Conservation (phyloP, 2,888 invertebrate genomes). For the Philaethria dido region DNA sequence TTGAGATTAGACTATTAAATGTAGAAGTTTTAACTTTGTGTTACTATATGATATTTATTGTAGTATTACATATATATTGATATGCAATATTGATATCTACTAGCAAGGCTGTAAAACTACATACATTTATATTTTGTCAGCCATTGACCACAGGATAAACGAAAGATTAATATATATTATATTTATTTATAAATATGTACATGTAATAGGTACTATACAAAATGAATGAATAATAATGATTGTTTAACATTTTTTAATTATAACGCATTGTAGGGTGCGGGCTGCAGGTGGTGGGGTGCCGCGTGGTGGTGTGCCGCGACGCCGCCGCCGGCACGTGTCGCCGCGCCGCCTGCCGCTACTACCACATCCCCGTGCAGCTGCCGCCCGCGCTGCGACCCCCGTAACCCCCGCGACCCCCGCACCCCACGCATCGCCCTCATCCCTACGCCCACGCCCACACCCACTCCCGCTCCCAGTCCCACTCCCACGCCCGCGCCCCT, state of each 20-base stretch:
- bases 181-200: neutral
- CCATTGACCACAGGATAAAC: neutral
- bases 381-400: slow-evolving; percentile 88
- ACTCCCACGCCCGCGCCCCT: slow-evolving; percentile 61
- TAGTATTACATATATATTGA: neutral
- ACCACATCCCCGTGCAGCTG: slow-evolving; percentile 96
- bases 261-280: slow-evolving; percentile 89
- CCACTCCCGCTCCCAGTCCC: slow-evolving; percentile 39
- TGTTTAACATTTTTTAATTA: slow-evolving; percentile 27
- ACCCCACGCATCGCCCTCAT: slow-evolving; percentile 46
- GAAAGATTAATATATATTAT: too few relatives aligned
- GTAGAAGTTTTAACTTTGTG: neutral
- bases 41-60: neutral
- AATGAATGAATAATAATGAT: neutral
- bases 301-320: slow-evolving; percentile 98
- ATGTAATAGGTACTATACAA: neutral
- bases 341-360: slow-evolving; percentile 97
- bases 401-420: slow-evolving; percentile 66
- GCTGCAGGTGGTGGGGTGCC: slow-evolving; percentile 97
- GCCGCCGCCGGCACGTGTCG: slow-evolving; percentile 96
- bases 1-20: neutral
- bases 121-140: neutral
- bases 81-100: too few relatives aligned
- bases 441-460: slow-evolving; percentile 44
- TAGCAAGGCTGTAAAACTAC: neutral